These are phyloP conservation scores for Mellilla xanthometata DNA, from an alignment of 2,888 invertebrate genomes.

Conservation along the genomic window DNA sequence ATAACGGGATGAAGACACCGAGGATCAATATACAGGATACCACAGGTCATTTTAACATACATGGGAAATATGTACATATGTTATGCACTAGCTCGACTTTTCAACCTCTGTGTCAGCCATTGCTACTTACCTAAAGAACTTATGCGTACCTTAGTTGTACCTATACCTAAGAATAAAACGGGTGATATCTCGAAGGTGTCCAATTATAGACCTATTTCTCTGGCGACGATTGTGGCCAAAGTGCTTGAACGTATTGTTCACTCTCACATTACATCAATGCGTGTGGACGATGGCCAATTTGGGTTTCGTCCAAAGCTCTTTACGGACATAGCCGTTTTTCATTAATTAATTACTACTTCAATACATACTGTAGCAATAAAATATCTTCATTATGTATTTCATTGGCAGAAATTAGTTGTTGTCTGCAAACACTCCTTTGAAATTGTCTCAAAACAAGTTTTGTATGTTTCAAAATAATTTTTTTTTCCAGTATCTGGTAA, in stretches of 20 bases:
- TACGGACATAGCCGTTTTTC: background rate
- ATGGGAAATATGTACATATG: no score
- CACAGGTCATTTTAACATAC: slow-evolving; percentile 79
- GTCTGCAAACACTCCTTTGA: no score
- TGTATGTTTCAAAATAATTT: no score
- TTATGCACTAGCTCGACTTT: slow-evolving; percentile 1
- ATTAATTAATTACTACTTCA: no score
- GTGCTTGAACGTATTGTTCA: slow-evolving; percentile 4
- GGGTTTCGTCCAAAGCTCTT: background rate
- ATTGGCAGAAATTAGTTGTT: no score
- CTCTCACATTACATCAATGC: background rate
- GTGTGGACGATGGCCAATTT: background rate
- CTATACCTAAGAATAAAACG: slow-evolving; percentile 4
- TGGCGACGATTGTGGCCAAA: slow-evolving; percentile 6
- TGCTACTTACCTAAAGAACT: slow-evolving; percentile 4
- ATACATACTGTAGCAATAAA: no score
- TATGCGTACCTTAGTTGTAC: slow-evolving; percentile 4
- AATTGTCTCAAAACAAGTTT: no score
- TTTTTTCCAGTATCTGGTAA: slow-evolving; percentile 88
- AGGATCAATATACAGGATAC: slow-evolving; percentile 85
- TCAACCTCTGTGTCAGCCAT: slow-evolving; percentile 5
- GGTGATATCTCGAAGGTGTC: slow-evolving; percentile 1
- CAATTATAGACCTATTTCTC: slow-evolving; percentile 4
- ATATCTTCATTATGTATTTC: no score
- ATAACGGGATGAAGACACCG: slow-evolving; percentile 94